These are phyloP conservation scores for Phyllotis vaccarum DNA, from an alignment of 2,797 vertebrate species.

Conservation along the genomic window DNA sequence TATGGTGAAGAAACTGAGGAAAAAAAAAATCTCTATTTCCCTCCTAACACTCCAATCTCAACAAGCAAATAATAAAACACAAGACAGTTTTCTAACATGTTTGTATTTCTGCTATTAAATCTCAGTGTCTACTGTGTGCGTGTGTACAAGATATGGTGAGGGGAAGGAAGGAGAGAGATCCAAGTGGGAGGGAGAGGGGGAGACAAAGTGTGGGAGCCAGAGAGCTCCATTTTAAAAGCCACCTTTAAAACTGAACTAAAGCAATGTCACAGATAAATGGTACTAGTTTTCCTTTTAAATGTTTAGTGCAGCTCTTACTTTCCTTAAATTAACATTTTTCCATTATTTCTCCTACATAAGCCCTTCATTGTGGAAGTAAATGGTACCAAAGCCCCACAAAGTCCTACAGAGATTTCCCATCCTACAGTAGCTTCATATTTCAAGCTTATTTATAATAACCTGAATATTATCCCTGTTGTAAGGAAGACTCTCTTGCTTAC, in stretches of 20 bases:
- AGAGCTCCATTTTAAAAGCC: conserved; percentile 81
- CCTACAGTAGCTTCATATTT: conserved; percentile 74
- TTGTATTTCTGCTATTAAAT: conserved; percentile 80
- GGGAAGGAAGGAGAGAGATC: no score
- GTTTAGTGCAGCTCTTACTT: conserved; percentile 86
- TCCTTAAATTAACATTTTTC: conserved; percentile 81
- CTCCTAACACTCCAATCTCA: conserved; percentile 72
- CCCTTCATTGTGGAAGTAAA: conserved; percentile 74
- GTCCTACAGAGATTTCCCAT: conserved; percentile 69
- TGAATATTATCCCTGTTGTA: conserved; percentile 70
- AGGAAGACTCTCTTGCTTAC: conserved; percentile 78
- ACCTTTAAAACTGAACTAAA: conserved; percentile 79
- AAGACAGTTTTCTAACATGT: conserved; percentile 80
- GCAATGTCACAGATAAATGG: conserved; percentile 81
- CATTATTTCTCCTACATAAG: conserved; percentile 79
- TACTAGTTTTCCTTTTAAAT: conserved; percentile 83
- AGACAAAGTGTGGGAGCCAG: conserved; percentile 33
- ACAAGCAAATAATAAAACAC: conserved; percentile 81
- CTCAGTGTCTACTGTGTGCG: conserved; percentile 67
- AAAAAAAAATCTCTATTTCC: conserved; percentile 79
- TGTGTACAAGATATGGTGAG: background rate
- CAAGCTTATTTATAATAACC: conserved; percentile 79
- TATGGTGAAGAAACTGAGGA: conserved; percentile 76
- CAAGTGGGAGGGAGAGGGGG: background rate
- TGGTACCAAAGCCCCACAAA: conserved; percentile 79